Evolutionary conservation across 2,113 vertebrate genomes (phyloP).

Genomic region (Euleptes europaea): DNA sequence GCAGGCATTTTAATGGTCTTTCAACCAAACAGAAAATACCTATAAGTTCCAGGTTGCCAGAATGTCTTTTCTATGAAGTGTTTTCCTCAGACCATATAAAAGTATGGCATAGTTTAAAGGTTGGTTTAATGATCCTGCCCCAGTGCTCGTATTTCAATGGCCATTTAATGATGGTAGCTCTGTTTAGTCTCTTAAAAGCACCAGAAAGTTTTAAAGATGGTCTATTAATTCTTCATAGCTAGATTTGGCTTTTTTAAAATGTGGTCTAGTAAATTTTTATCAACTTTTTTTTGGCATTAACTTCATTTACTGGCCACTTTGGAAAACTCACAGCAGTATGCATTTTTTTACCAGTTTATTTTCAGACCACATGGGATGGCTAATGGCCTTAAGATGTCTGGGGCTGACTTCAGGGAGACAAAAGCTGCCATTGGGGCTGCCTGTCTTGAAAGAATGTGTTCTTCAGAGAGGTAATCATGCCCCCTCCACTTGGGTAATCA

Average conservation of each 20-base stretch:
- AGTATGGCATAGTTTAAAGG: background rate
- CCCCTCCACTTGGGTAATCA: background rate
- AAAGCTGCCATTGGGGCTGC: background rate
- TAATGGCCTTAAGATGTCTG: conserved; percentile 2
- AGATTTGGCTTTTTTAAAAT: conserved; percentile 36
- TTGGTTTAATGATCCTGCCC: conserved; percentile 31
- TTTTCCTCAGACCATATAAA: background rate
- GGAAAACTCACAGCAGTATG: conserved; percentile 34
- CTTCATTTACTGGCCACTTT: conserved; percentile 33
- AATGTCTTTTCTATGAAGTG: conserved; percentile 21
- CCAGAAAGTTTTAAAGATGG: conserved; percentile 31
- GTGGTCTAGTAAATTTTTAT: conserved; percentile 38
- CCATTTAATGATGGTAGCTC: background rate
- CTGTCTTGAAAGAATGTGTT: background rate
- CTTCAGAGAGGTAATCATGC: conserved; percentile 11
- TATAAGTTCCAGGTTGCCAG: background rate
- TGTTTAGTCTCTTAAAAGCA: conserved; percentile 33
- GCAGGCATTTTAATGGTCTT: conserved; percentile 17
- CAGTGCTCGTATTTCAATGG: conserved; percentile 32
- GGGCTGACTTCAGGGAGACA: conserved; percentile 3
- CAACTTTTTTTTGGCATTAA: conserved; percentile 27
- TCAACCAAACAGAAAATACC: background rate
- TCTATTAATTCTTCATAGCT: conserved; percentile 30
- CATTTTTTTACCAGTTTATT: conserved; percentile 39
- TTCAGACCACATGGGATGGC: conserved; percentile 24